Conservation (phyloP, 2,888 invertebrate genomes). For the Amphipyra berbera region DNA sequence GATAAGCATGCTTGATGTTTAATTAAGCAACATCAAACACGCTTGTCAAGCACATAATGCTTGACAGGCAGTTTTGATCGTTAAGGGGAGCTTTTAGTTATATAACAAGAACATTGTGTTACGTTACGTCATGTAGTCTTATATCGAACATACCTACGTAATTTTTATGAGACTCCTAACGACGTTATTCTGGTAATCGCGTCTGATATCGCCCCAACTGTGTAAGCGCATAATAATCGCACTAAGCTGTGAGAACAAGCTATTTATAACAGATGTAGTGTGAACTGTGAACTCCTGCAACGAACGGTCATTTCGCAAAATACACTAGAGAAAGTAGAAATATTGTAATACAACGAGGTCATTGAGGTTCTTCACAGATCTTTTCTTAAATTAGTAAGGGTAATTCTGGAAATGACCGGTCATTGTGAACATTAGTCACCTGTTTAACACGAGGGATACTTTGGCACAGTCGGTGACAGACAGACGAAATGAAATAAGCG, state of each 20-base stretch:
- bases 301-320: slow-evolving; percentile 32
- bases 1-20: too few species aligned
- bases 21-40: too few species aligned
- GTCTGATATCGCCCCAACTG: slow-evolving; percentile 11
- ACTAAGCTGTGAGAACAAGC: slow-evolving; percentile 64
- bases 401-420: slow-evolving; percentile 39
- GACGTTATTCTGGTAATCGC: not conserved
- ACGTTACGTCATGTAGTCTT: too few species aligned
- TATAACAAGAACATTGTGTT: too few species aligned
- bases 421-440: slow-evolving; percentile 40
- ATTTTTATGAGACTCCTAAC: not conserved
- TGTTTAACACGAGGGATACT: slow-evolving; percentile 60
- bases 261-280: slow-evolving; percentile 56
- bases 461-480: slow-evolving; percentile 80
- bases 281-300: slow-evolving; percentile 23
- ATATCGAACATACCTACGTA: too few species aligned
- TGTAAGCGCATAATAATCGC: slow-evolving; percentile 36
- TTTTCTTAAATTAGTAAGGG: not conserved
- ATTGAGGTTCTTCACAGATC: slow-evolving; percentile 22
- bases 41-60: too few species aligned
- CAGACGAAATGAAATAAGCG: slow-evolving; percentile 56
- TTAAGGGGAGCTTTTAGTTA: too few species aligned
- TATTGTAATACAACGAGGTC: slow-evolving; percentile 13
- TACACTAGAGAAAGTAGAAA: not conserved
- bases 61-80: too few species aligned